Percentiles rank a stretch among this genome's conserved stretches.
Evolutionary conservation across 2,888 invertebrate genomes (phyloP).

Genomic region (Onthophagus sagittarius): DNA sequence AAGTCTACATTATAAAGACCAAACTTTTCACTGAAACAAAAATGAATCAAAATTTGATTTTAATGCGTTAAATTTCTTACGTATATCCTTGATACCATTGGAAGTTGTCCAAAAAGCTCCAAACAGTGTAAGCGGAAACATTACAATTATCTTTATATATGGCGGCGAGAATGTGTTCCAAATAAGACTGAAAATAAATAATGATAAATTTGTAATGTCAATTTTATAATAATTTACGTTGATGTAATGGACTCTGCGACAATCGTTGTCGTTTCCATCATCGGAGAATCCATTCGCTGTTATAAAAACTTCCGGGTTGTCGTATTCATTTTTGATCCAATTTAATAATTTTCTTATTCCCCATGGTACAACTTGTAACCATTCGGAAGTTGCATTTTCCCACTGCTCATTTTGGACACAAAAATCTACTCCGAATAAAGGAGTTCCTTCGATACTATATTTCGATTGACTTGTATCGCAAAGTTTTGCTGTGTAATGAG

Average conservation of each 20-base stretch:
- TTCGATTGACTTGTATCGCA: slow-evolving; percentile 29
- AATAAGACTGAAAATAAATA: slow-evolving; percentile 38
- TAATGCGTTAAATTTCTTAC: slow-evolving; percentile 67
- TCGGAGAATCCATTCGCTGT: slow-evolving; percentile 57
- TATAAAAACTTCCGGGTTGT: slow-evolving; percentile 55
- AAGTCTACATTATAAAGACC: slow-evolving; percentile 66
- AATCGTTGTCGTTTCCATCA: slow-evolving; percentile 46
- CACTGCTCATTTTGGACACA: slow-evolving; percentile 8
- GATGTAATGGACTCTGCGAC: slow-evolving; percentile 46
- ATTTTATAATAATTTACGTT: slow-evolving; percentile 15
- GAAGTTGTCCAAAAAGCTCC: slow-evolving; percentile 74
- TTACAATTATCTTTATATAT: slow-evolving; percentile 53
- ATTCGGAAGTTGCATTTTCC: background rate
- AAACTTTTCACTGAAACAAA: slow-evolving; percentile 43
- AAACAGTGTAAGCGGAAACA: slow-evolving; percentile 64
- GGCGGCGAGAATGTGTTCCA: slow-evolving; percentile 48
- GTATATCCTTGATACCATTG: slow-evolving; percentile 49
- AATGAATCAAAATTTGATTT: slow-evolving; percentile 31
- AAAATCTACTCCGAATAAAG: slow-evolving; percentile 13
- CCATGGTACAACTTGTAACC: slow-evolving; percentile 53
- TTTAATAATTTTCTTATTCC: slow-evolving; percentile 61
- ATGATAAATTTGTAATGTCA: background rate
- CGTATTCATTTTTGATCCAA: slow-evolving; percentile 58
- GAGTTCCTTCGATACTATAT: slow-evolving; percentile 46
- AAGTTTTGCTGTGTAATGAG: slow-evolving; percentile 6